Base-by-base conservation (phyloP, 2,113 vertebrate genomes). In the Collichthys lucidus region DNA sequence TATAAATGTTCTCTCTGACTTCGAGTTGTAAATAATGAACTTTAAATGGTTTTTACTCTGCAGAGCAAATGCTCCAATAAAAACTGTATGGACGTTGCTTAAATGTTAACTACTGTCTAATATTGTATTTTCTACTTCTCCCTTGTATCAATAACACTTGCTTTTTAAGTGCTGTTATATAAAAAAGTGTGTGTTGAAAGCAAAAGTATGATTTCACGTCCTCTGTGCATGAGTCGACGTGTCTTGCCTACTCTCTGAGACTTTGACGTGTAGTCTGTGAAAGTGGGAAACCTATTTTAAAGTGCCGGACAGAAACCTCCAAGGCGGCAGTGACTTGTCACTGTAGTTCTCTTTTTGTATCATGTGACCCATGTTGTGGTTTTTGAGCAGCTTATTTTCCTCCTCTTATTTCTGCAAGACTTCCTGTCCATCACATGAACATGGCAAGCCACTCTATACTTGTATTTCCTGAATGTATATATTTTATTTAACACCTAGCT, bases 341-440 rank as follows among this genome's bases (percentile, higher is more conserved):
- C 72, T 17, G 44, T 50, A 90, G 80, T 92, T 95, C 89, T 93
- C 91, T 83, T 89, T 95, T 92, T n/a, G 47, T 9, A 66, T 92
- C 94, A 95, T 88, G 93, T 94, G 94, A 96, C 92, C 80, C 56
- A 15, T 60, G 64, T 86, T 95, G 94, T 92, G 91, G 92, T 91
- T 91, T 92, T 85, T 77, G 72, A 84, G 86, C 82, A 79, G 78
- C 86, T 89, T 73, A 26, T 84, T 91, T 91, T 89, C 75, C 90
- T 88, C 85, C 77, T 80, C 81, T 83, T 88, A 79, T 87, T 92
- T 92, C 70, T 91, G 90, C 89, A 92, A 90, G 49, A 90, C 81
- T 94, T 94, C 92, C 93, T 93, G 93, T 93, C 91, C 93, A 86
- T 83, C 80, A 85, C 77, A 88, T 90, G 75, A 89, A 85, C 80